Evolutionary conservation across 2,888 invertebrate genomes (phyloP), one percentile per base, ranked within the genome.

Genomic region (Yponomeuta malinellus): DNA sequence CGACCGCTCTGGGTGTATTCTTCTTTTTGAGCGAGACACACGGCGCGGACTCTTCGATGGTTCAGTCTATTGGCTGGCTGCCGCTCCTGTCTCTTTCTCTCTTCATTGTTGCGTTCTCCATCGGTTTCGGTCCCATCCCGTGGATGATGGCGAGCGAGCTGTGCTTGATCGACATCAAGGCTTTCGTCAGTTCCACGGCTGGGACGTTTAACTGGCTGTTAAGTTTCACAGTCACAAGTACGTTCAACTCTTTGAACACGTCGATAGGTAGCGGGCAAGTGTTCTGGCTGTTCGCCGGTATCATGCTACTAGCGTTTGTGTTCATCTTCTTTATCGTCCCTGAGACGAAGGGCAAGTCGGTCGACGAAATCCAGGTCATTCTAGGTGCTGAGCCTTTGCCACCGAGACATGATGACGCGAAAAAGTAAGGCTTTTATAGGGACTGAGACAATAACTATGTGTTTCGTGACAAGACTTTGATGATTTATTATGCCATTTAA

Each of bases 71-170:
- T 9, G 93, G 94, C 0, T 97, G 96, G 95, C 81, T 98, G 72
- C 97, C 97, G 0, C 86, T 98, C 6, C 77, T 94, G 1, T 94
- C 95, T 43, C 85, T 97, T 31, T 96, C 96, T 67, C 74, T 96
- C 2, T 98, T 96, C 84, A 95, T 97, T 31, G 85, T 96, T 31
- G 94, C 96, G 66, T 98, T 97, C 88, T 96, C 97, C 0, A 80
- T 97, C 63, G 97, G 97, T 69, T 96, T 95, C 78, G 98, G 98
- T 0, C 98, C 98, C 0, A 96, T 98, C 68, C 97, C 97, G 0
- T 97, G 96, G 96, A 93, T 97, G 93, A 96, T 96, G 93, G 90
- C 92, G 2, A 94, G 97, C 2, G 98, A 98, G 83, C 90, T 98
- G 12, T 96, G 98, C 83, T 93, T 96, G 69, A 93, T 95, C 1